phyloP scores from a whole-genome alignment of 2,797 vertebrate species.

The Hoplostethus mediterraneus region DNA sequence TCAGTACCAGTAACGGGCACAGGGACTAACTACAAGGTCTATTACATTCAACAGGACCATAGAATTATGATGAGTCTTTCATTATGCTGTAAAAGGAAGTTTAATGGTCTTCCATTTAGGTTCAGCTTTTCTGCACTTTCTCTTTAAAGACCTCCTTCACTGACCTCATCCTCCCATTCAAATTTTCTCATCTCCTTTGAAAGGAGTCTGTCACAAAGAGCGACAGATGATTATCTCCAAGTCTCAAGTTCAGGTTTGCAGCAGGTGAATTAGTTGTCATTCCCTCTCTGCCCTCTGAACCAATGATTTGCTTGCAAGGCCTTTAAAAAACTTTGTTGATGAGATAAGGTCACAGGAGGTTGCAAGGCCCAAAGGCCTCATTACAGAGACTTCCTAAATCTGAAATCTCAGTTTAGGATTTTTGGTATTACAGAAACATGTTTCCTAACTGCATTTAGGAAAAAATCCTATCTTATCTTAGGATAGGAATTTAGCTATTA shows the following conservation, averaged over 20 bases:
- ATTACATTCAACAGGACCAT: slow-evolving; percentile 38
- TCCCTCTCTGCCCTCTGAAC: slow-evolving; percentile 34
- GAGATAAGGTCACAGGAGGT: slow-evolving; percentile 26
- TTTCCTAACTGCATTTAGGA: too few species aligned
- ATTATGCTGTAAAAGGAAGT: slow-evolving; percentile 47
- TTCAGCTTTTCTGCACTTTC: slow-evolving; percentile 42
- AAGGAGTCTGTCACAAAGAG: slow-evolving; percentile 46
- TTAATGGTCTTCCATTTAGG: slow-evolving; percentile 61
- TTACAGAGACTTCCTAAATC: too few species aligned
- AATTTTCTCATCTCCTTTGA: slow-evolving; percentile 50
- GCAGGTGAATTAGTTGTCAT: slow-evolving; percentile 40
- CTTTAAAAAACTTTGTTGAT: slow-evolving; percentile 24
- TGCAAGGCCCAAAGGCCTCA: background rate
- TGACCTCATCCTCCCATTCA: slow-evolving; percentile 51
- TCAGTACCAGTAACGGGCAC: slow-evolving; percentile 4
- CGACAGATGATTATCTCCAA: slow-evolving; percentile 50
- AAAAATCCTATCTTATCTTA: too few species aligned
- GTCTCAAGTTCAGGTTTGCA: slow-evolving; percentile 35
- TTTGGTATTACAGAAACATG: too few species aligned
- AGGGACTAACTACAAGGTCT: slow-evolving; percentile 30
- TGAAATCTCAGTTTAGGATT: too few species aligned
- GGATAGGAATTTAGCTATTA: too few species aligned
- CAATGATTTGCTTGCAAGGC: slow-evolving; percentile 16
- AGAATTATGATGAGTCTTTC: slow-evolving; percentile 51
- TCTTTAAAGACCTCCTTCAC: slow-evolving; percentile 50